Conservation (phyloP, 2,113 vertebrate species). For the Channa maculata region DNA sequence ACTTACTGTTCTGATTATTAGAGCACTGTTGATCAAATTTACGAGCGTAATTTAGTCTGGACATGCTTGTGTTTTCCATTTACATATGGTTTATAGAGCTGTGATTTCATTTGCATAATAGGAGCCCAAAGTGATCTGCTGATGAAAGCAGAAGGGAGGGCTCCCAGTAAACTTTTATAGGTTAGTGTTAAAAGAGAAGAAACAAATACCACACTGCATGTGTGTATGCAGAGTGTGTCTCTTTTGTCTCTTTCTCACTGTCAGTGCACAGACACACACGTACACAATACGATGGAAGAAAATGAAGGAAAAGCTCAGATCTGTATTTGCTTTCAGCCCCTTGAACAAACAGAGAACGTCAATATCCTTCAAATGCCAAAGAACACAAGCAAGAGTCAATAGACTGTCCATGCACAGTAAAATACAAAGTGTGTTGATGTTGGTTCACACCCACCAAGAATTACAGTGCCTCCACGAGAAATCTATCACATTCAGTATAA, state of each 20-base stretch:
- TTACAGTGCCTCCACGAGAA: no score
- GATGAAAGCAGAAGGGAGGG: conserved; percentile 75
- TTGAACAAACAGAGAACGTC: conserved; percentile 48
- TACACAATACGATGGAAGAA: conserved; percentile 9
- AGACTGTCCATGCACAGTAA: conserved; percentile 17
- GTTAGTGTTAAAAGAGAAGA: conserved; percentile 56
- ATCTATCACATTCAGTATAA: no score
- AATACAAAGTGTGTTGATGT: not conserved
- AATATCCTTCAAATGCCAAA: conserved; percentile 57
- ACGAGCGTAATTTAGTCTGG: conserved; percentile 71
- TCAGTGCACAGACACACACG: not conserved
- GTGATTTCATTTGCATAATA: conserved; percentile 80
- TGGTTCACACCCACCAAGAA: no score
- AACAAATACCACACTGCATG: conserved; percentile 58
- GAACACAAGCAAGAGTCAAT: conserved; percentile 47
- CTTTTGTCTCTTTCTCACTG: not conserved
- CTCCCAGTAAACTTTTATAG: conserved; percentile 69
- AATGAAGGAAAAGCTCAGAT: conserved; percentile 16
- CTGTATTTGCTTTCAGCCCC: conserved; percentile 26
- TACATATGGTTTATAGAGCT: conserved; percentile 78
- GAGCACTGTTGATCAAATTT: conserved; percentile 77
- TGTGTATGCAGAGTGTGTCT: not conserved
- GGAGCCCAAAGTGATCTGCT: conserved; percentile 75
- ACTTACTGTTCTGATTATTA: conserved; percentile 75
- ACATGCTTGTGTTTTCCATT: conserved; percentile 79